Conservation (phyloP, 2,888 invertebrate genomes). For the Lysandra bellargus region DNA sequence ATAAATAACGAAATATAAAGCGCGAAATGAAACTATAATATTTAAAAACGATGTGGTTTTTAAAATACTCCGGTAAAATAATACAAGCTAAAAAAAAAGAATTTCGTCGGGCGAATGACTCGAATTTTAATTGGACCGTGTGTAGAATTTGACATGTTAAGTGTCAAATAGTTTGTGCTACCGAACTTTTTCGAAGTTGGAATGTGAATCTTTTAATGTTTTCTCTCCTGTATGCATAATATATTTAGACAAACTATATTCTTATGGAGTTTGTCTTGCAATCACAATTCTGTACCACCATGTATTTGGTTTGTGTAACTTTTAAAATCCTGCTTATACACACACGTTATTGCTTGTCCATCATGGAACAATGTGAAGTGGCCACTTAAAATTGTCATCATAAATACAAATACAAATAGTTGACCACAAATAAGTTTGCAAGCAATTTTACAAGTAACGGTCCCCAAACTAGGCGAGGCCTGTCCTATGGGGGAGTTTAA, state of each 20-base stretch:
- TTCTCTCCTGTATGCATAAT: background rate
- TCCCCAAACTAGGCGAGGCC: too few relatives aligned
- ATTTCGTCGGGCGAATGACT: background rate
- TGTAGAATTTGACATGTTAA: background rate
- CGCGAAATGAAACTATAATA: background rate
- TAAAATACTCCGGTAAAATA: background rate
- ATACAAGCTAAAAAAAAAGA: background rate
- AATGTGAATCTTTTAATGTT: background rate
- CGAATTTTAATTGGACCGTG: conserved; percentile 12
- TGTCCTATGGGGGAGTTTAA: too few relatives aligned
- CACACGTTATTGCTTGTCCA: too few relatives aligned
- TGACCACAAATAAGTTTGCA: too few relatives aligned
- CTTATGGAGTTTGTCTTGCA: background rate
- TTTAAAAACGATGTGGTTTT: conserved; percentile 3
- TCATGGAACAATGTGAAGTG: too few relatives aligned
- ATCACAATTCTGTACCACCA: background rate
- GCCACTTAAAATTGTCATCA: too few relatives aligned
- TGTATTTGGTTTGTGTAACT: background rate
- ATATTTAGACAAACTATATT: background rate
- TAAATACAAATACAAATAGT: too few relatives aligned
- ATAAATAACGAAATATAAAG: background rate
- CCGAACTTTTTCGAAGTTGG: conserved; percentile 6
- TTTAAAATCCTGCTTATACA: too few relatives aligned
- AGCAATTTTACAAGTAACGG: too few relatives aligned
- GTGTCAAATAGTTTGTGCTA: background rate